Percentiles rank a stretch among this genome's conserved stretches.
These are phyloP conservation scores for Gobionotothen gibberifrons DNA, from an alignment of 2,797 vertebrate species.

Conservation along the genomic window DNA sequence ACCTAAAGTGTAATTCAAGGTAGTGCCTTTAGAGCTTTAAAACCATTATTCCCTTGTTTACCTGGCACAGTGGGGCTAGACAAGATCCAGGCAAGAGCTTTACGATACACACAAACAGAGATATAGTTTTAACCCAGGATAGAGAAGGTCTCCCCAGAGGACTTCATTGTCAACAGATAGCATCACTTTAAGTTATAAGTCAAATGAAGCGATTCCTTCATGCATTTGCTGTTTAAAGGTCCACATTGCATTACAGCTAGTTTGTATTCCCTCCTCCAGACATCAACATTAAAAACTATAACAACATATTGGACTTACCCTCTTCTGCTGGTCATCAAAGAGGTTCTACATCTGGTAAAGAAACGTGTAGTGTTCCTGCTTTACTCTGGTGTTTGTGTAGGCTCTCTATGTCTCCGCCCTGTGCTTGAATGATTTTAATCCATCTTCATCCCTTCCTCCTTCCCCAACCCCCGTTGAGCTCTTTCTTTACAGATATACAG, in stretches of 20 bases:
- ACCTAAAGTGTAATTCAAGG: not conserved
- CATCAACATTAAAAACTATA: not conserved
- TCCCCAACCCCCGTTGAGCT: not conserved
- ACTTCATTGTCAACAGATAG: not conserved
- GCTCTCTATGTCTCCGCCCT: conserved; percentile 35
- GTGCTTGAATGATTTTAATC: conserved; percentile 58
- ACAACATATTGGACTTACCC: conserved; percentile 45
- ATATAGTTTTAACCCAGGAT: not conserved
- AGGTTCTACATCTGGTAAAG: not conserved
- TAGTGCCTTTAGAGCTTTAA: not conserved
- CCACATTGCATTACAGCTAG: not conserved
- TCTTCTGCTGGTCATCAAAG: conserved; percentile 5
- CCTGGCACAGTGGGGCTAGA: not conserved
- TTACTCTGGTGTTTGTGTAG: conserved; percentile 2
- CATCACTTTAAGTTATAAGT: not conserved
- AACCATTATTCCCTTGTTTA: not conserved
- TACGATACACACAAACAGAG: not conserved
- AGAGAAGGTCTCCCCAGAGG: not conserved
- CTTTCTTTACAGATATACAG: not conserved
- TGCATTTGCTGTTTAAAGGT: not conserved
- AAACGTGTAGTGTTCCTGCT: conserved; percentile 2
- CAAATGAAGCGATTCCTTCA: not conserved
- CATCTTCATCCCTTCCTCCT: conserved; percentile 41
- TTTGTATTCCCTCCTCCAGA: not conserved
- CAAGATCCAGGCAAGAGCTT: not conserved